phyloP scores from a whole-genome alignment of 2,888 invertebrate genomes.

The Nomada goodeniana region DNA sequence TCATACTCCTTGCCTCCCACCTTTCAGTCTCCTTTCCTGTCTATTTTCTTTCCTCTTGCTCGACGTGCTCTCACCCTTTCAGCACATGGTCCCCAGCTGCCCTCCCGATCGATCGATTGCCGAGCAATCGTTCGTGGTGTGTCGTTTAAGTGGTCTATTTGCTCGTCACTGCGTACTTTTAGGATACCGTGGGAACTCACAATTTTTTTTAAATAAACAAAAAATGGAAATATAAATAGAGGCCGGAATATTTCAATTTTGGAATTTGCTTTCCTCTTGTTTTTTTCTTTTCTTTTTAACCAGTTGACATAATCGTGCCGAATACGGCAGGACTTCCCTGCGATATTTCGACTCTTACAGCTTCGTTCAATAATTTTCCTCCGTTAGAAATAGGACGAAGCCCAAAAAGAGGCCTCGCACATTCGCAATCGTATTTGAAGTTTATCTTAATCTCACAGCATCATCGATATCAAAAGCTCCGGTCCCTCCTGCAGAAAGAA shows the following conservation, averaged over 20 bases:
- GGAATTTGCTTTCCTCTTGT: no score
- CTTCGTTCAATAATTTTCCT: no score
- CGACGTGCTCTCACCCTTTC: constrained; percentile 13
- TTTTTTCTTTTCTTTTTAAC: no score
- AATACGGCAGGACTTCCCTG: no score
- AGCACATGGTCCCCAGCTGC: constrained; percentile 11
- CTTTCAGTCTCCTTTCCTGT: constrained; percentile 44
- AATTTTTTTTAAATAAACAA: no score
- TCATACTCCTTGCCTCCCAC: constrained; percentile 38
- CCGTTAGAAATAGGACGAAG: no score
- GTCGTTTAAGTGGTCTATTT: constrained; percentile 44
- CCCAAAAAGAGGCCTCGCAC: no score
- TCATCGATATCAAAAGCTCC: not conserved
- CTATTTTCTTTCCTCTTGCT: constrained; percentile 41
- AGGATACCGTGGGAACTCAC: not conserved
- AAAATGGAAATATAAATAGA: no score
- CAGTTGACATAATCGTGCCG: no score
- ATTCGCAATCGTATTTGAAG: no score
- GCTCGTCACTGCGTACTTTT: not conserved
- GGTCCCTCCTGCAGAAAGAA: not conserved
- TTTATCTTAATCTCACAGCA: not conserved
- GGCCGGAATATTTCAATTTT: no score
- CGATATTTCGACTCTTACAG: no score
- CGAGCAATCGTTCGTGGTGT: constrained; percentile 33
- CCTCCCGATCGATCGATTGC: constrained; percentile 45